Percentiles rank a stretch among this genome's conserved stretches.
Evolutionary conservation across 2,888 invertebrate genomes (phyloP).

Genomic region (Leptopilina syphax): DNA sequence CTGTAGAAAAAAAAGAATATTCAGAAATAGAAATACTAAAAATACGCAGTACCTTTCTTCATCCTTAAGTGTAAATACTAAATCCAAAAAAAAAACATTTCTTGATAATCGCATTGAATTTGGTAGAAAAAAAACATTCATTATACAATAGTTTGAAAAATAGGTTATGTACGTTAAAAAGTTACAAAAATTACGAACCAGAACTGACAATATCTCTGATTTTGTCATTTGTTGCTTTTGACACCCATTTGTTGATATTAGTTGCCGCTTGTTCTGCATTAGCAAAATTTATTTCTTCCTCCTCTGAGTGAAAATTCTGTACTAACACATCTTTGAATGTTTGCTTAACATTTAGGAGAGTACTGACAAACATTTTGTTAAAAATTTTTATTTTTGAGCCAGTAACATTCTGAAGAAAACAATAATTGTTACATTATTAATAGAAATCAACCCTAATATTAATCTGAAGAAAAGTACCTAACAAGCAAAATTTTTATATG

Average conservation of each 20-base stretch:
- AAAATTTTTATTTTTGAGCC: neutral
- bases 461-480: too few species aligned
- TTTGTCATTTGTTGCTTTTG: neutral
- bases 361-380: neutral
- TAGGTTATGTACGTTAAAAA: neutral
- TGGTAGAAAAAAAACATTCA: too few species aligned
- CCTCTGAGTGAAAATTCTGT: neutral
- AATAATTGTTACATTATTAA: too few species aligned
- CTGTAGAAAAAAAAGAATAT: conserved; percentile 62
- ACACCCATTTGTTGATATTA: neutral
- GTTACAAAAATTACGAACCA: neutral
- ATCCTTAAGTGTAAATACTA: too few species aligned
- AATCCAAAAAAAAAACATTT: too few species aligned
- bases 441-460: too few species aligned
- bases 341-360: neutral
- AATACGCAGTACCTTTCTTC: too few species aligned
- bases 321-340: neutral
- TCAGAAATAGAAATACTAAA: too few species aligned
- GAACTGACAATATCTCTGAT: neutral
- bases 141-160: too few species aligned
- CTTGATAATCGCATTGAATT: too few species aligned
- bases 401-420: too few species aligned
- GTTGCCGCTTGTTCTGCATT: neutral
- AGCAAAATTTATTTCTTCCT: neutral
- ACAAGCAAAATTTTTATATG: too few species aligned